These are phyloP conservation scores for Cryptocephalus moraei DNA, from an alignment of 2,888 invertebrate genomes.

Conservation along the genomic window DNA sequence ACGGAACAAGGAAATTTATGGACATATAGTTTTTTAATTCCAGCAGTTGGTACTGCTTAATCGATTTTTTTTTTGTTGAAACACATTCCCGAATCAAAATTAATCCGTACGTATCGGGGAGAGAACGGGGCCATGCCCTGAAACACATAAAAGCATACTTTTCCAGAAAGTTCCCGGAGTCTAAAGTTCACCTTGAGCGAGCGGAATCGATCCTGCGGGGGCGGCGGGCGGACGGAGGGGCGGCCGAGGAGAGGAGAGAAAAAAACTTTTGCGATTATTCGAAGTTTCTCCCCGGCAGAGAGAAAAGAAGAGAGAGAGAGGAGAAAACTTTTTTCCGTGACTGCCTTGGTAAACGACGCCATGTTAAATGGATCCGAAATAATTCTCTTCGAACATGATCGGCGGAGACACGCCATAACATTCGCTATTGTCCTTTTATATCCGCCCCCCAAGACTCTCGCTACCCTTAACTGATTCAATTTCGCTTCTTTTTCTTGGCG, in stretches of 20 bases:
- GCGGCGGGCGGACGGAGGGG: not conserved
- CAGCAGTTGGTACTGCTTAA: too few relatives aligned
- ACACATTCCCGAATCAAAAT: too few relatives aligned
- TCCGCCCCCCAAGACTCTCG: constrained; percentile 9
- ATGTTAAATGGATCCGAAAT: constrained; percentile 40
- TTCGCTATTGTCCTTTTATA: constrained; percentile 19
- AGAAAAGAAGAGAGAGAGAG: constrained; percentile 23
- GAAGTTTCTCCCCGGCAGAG: constrained; percentile 8
- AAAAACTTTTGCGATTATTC: constrained; percentile 24
- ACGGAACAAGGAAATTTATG: too few relatives aligned
- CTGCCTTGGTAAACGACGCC: constrained; percentile 28
- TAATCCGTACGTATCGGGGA: too few relatives aligned
- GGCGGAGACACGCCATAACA: constrained; percentile 30
- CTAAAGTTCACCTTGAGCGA: constrained; percentile 16
- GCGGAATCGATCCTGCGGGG: constrained; percentile 14
- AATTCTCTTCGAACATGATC: constrained; percentile 36
- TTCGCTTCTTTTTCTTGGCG: constrained; percentile 27
- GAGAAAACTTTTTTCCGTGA: constrained; percentile 30
- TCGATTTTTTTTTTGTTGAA: too few relatives aligned
- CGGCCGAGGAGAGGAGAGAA: constrained; percentile 3
- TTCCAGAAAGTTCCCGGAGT: not conserved
- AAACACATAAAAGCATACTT: constrained; percentile 24
- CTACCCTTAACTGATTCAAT: constrained; percentile 23
- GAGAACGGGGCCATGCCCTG: not conserved
- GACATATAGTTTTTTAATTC: too few relatives aligned